Evolutionary conservation across 2,113 vertebrate species (phyloP), one percentile per base, ranked within the genome.

Genomic region (Ciconia boyciana): DNA sequence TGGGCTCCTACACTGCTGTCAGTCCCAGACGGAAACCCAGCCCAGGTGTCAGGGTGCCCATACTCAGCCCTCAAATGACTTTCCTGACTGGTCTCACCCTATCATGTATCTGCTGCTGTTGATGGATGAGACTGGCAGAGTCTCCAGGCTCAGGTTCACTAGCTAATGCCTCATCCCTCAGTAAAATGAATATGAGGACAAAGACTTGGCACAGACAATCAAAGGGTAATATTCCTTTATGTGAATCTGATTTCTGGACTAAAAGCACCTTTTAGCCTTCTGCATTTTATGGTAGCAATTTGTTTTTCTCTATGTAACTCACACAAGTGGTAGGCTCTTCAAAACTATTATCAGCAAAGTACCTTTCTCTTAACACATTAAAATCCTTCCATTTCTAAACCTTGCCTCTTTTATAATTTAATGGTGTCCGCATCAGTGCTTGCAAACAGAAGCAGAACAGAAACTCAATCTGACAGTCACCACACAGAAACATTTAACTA

Each of bases 341-440:
- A 87, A 84, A 94, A 87, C 60, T 84, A 89, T 87, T 95, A 87
- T 55, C 77, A 76, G 57, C 68, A 89, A 94, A 96, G 86, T 92
- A 87, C 80, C 52, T 93, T 95, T 90, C 68, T 93, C 64, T 92
- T 88, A 86, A 91, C 43, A 89, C 60, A 80, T 71, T 92, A 79
- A 92, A 94, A 91, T 79, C 54, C 49, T 84, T 89, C 89, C 34
- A 87, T 86, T 90, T 84, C 76, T 54, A 84, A 79, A 84, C 60
- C 19, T 75, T 7, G 3, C 31, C 29, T 82, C 66, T 82, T 92
- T 48, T 82, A 66, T 70, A 65, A 92, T 77, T 89, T 80, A 92
- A 84, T 68, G 48, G 49, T 72, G 25, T 60, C 77, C 43, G 65
- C 69, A 60, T 90, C 57, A 60, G 52, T 43, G 41, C 64, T 93